phyloP scores from a whole-genome alignment of 1,140 invertebrate species.

The Apis laboriosa region DNA sequence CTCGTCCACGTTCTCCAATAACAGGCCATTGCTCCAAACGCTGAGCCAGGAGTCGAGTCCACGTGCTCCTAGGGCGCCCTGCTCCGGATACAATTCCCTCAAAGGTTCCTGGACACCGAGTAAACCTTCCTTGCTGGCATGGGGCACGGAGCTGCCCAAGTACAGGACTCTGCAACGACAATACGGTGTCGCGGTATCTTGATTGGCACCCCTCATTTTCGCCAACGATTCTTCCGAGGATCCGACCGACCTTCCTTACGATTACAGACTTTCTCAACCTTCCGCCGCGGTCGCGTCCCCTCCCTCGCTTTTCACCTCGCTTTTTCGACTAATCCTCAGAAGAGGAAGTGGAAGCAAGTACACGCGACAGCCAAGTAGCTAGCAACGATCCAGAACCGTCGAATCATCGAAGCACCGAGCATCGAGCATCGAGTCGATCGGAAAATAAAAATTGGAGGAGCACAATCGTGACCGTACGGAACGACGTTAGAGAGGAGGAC shows the following conservation, averaged over 20 bases:
- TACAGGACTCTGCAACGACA: conserved; percentile 98
- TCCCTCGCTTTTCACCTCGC: not conserved
- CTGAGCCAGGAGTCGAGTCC: conserved; percentile 99
- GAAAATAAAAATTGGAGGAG: not conserved
- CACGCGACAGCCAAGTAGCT: not conserved
- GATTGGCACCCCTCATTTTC: conserved; percentile 77
- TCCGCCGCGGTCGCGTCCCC: no score
- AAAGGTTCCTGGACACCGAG: conserved; percentile 99
- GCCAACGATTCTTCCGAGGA: not conserved
- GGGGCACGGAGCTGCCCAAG: conserved; percentile 97
- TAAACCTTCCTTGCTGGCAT: conserved; percentile 98
- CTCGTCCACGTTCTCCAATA: conserved; percentile 98
- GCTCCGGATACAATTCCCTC: conserved; percentile 96
- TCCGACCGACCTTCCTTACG: no score
- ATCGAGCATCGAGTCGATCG: not conserved
- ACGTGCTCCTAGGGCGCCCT: conserved; percentile 90
- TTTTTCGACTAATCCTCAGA: not conserved
- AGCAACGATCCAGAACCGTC: not conserved
- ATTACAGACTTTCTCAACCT: not conserved
- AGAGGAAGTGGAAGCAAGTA: not conserved
- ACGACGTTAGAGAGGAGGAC: conserved; percentile 40
- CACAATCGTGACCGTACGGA: conserved; percentile 12
- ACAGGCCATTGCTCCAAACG: conserved; percentile 97
- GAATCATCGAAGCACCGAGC: conserved; percentile 6
- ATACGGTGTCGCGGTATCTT: conserved; percentile 89